These are phyloP conservation scores for Ctenopoma multispine DNA, from an alignment of 2,797 vertebrate genomes.

Conservation along the genomic window DNA sequence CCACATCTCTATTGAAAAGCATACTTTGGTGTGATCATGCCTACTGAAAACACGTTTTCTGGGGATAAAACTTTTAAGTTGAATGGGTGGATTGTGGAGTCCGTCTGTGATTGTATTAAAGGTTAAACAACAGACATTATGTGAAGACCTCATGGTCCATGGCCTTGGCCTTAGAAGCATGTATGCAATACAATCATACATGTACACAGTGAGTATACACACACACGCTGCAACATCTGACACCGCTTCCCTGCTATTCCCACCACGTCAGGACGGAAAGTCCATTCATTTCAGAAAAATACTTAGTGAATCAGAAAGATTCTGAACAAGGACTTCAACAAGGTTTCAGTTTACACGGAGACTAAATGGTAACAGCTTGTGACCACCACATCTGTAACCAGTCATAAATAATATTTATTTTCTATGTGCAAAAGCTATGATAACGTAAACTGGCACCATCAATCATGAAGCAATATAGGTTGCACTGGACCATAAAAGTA, in stretches of 20 bases:
- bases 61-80: constrained; percentile 24
- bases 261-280: constrained; percentile 70
- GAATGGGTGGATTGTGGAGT: constrained; percentile 38
- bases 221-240: constrained; percentile 68
- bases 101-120: constrained; percentile 21
- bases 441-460: constrained; percentile 41
- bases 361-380: constrained; percentile 64
- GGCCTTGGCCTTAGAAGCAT: constrained; percentile 33
- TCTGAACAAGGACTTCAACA: constrained; percentile 49
- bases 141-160: constrained; percentile 46
- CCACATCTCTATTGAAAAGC: constrained; percentile 62
- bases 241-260: constrained; percentile 71
- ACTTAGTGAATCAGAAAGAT: constrained; percentile 70
- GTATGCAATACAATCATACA: constrained; percentile 28
- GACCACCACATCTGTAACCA: constrained; percentile 64
- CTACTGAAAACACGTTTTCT: too few species aligned
- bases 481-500: constrained; percentile 21
- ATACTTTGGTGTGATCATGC: constrained; percentile 59
- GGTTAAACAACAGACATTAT: constrained; percentile 49
- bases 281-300: constrained; percentile 74
- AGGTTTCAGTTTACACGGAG: constrained; percentile 74
- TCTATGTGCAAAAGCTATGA: constrained; percentile 51
- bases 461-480: constrained; percentile 31
- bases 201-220: constrained; percentile 24
- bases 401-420: constrained; percentile 73